Evolutionary conservation across 2,888 invertebrate species (phyloP).

Genomic region (Drosophila falleni): DNA sequence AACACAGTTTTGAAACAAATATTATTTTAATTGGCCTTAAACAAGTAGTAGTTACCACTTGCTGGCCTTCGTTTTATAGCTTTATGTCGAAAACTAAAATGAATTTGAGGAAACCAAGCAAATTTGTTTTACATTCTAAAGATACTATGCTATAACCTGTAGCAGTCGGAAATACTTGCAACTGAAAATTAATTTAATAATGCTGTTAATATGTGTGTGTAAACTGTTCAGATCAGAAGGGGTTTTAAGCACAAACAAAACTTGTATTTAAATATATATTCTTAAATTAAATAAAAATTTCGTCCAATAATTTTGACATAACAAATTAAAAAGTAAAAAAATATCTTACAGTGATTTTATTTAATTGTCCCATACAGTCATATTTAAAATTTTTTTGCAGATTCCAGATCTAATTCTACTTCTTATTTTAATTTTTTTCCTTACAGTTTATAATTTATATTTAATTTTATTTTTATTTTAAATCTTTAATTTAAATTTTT

Average conservation of each 20-base stretch:
- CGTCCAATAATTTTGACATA: not conserved
- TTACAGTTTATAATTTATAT: no score
- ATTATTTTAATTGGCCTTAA: not conserved
- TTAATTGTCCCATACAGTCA: not conserved
- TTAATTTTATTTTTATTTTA: no score
- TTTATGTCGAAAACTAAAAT: not conserved
- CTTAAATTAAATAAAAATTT: not conserved
- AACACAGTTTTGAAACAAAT: slow-evolving; percentile 1
- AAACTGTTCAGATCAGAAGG: not conserved
- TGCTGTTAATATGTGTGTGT: not conserved
- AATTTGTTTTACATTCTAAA: slow-evolving; percentile 13
- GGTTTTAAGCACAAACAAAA: not conserved
- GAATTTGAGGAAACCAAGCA: not conserved
- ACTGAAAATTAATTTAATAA: not conserved
- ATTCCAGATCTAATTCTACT: no score
- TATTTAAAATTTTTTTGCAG: not conserved
- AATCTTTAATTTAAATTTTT: no score
- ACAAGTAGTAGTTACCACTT: not conserved
- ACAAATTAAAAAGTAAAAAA: not conserved
- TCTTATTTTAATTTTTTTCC: no score
- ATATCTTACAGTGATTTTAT: not conserved
- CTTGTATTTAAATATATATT: no score
- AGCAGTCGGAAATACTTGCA: not conserved
- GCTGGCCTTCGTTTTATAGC: slow-evolving; percentile 34
- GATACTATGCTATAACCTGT: not conserved